These are phyloP conservation scores for Drosophila kokeensis DNA, from an alignment of 2,888 invertebrate genomes.

Conservation along the genomic window DNA sequence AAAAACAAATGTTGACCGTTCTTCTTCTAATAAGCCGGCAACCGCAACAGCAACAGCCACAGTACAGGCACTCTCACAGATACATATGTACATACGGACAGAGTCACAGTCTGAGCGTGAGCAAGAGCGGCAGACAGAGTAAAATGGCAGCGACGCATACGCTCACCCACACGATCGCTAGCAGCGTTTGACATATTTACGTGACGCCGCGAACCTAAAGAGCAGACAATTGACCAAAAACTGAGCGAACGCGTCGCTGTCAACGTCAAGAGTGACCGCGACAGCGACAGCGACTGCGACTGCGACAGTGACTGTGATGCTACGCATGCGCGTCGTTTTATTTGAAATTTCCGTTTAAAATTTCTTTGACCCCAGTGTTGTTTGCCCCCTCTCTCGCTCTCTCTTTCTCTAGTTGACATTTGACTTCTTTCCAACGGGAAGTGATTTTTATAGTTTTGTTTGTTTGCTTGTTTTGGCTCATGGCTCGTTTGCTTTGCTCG, in stretches of 20 bases:
- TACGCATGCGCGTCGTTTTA: constrained; percentile 59
- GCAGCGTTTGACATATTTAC: constrained; percentile 69
- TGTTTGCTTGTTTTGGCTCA: constrained; percentile 59
- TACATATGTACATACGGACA: background rate
- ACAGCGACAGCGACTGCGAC: background rate
- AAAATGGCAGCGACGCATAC: constrained; percentile 39
- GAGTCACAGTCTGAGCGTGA: constrained; percentile 12
- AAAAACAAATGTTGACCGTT: constrained; percentile 80
- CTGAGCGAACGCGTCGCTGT: constrained; percentile 30
- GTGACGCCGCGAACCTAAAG: constrained; percentile 53
- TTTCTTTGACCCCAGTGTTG: constrained; percentile 53
- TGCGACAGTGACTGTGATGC: constrained; percentile 5
- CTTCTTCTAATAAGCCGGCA: constrained; percentile 66
- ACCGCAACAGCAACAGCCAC: constrained; percentile 37
- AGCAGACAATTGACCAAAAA: constrained; percentile 60
- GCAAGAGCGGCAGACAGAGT: constrained; percentile 8
- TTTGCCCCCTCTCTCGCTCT: background rate
- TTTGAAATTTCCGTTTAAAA: constrained; percentile 74
- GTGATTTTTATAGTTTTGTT: constrained; percentile 74
- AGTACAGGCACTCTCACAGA: constrained; percentile 8
- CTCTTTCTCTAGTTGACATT: constrained; percentile 56
- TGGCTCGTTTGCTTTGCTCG: constrained; percentile 52
- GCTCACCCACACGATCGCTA: constrained; percentile 66
- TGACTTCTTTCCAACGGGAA: constrained; percentile 72
- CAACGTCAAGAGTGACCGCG: constrained; percentile 18